Percentiles rank a stretch among this genome's conserved stretches.
Conservation (phyloP, 2,888 invertebrate species). For the Drosophila koepferae region DNA sequence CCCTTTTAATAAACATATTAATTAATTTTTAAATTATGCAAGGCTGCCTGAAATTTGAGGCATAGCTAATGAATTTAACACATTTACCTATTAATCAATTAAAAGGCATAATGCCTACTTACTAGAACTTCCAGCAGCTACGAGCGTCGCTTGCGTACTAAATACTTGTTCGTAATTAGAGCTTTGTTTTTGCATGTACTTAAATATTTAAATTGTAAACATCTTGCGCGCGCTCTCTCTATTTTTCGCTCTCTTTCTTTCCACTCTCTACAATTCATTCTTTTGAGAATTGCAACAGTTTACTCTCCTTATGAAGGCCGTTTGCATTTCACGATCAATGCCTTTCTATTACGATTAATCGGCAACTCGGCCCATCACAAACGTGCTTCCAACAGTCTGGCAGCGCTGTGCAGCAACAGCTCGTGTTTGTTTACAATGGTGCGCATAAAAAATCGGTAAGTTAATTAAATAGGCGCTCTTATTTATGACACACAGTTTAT, state of each 20-base stretch:
- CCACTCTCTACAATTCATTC: neutral
- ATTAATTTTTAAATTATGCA: neutral
- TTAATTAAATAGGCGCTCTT: slow-evolving; percentile 9
- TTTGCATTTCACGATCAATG: slow-evolving; percentile 29
- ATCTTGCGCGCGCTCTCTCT: slow-evolving; percentile 22
- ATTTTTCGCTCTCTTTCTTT: neutral
- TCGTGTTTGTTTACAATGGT: slow-evolving; percentile 86
- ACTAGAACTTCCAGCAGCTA: slow-evolving; percentile 10
- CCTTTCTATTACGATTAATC: neutral
- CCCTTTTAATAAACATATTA: slow-evolving; percentile 5
- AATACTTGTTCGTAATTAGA: slow-evolving; percentile 20
- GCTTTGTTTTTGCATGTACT: slow-evolving; percentile 16
- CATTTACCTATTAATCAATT: neutral
- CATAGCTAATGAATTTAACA: neutral
- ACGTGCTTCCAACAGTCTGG: slow-evolving; percentile 29
- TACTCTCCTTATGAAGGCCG: slow-evolving; percentile 31
- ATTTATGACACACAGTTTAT: slow-evolving; percentile 2
- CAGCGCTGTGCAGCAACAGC: slow-evolving; percentile 20
- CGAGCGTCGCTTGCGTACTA: slow-evolving; percentile 13
- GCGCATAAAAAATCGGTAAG: slow-evolving; percentile 88
- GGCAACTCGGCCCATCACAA: neutral
- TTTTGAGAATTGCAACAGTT: neutral
- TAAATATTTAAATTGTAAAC: slow-evolving; percentile 40
- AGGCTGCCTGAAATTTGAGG: neutral
- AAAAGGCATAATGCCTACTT: neutral